Base-by-base conservation (phyloP, 1,140 invertebrate genomes). In the Diabrotica undecimpunctata region DNA sequence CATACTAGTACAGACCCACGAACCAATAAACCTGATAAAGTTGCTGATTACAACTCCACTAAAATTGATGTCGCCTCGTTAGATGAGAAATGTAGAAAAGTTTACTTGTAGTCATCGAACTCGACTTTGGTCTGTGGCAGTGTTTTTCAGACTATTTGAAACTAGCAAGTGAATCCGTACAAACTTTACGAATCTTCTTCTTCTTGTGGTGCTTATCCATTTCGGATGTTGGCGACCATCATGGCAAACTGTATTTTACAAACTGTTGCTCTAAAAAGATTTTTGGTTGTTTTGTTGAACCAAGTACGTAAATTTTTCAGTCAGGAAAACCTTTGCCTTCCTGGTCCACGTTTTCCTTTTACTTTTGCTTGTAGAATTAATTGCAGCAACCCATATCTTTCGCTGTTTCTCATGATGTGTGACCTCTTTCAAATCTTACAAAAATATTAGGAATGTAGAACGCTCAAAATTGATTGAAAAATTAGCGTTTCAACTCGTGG, bases 31-130 rank as follows among this genome's bases (percentile, higher is more conserved):
- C 74, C 79, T 51, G 73, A 80, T 55, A 73, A 77, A 25, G 69
- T 77, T 14, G 14, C 62, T 4, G 67, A 72, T 64, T 79, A 70
- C 64, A 69, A 69, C 62, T n/a, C 5, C 14, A 80, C 79, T 10
- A 82, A 81, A 74, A 75, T 75, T 61, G 77, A 74, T 54, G 78
- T 80, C 4, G 78, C 80, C 67, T 68, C 64, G 13, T 65, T 80
- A 7, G 77, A 81, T 65, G 66, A 78, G 62, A 72, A 74, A 57
- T 75, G 75, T 66, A 68, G 67, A n/a, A 2, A 73, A 58, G 56
- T 81, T 78, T 70, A 54, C 8, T 46, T 11, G 35, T 41, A 13
- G 38, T 59, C 36, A 9, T 12, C 12, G 14, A 50, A 53, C 61
- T 6, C 14, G 38, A 54, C 36, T 60, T 8, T 66, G 65, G 61